Percentiles rank a stretch among this genome's conserved stretches.
Evolutionary conservation across 2,797 vertebrate species (phyloP).

Genomic region (Sternotherus odoratus): DNA sequence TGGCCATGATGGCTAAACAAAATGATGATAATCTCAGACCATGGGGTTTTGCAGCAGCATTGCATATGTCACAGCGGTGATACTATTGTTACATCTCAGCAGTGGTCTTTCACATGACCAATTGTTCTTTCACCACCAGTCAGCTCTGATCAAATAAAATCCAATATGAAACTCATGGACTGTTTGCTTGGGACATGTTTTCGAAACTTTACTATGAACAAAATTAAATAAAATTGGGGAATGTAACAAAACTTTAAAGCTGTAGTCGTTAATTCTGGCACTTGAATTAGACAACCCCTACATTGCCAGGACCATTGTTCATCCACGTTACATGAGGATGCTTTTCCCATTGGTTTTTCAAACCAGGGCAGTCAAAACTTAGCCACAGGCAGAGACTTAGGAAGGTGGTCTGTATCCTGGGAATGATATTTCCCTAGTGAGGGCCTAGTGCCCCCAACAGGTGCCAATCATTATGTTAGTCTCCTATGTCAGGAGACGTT

Average conservation of each 20-base stretch:
- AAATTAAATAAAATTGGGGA: background rate
- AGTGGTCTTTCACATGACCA: background rate
- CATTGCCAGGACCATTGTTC: background rate
- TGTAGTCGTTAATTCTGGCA: background rate
- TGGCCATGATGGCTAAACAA: background rate
- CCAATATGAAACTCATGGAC: background rate
- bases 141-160: background rate
- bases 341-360: background rate
- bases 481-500: background rate
- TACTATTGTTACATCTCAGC: background rate
- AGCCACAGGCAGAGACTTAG: background rate
- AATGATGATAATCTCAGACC: background rate
- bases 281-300: background rate
- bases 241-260: background rate
- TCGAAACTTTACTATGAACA: constrained; percentile 2
- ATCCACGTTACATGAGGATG: background rate
- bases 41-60: background rate
- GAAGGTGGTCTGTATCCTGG: background rate
- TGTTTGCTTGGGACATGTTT: background rate
- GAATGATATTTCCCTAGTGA: background rate
- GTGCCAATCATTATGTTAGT: background rate
- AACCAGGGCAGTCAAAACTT: background rate
- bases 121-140: background rate
- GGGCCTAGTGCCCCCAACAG: background rate
- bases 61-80: background rate